Evolutionary conservation across 2,113 vertebrate genomes (phyloP).

Genomic region (Monarcha castaneiventris): DNA sequence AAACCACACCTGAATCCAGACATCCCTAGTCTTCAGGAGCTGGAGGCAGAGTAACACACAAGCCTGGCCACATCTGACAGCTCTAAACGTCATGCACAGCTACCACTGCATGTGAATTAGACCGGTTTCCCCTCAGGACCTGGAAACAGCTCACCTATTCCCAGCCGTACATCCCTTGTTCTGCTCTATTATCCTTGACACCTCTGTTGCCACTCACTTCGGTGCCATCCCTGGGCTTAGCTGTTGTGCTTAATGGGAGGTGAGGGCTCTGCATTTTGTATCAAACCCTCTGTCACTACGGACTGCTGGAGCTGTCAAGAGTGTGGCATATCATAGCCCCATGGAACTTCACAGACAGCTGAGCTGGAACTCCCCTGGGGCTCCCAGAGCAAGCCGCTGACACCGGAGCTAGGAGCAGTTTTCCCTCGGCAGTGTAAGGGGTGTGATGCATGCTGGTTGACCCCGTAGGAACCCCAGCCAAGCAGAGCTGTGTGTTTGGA

Average conservation of each 20-base stretch:
- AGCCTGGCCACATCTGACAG: not conserved
- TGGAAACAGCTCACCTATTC: slow-evolving; percentile 14
- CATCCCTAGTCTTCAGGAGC: not conserved
- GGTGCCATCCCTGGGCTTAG: not conserved
- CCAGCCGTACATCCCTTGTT: not conserved
- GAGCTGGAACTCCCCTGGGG: not conserved
- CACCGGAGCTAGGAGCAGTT: not conserved
- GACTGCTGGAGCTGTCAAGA: slow-evolving; percentile 57
- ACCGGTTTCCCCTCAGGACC: not conserved
- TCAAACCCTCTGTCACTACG: slow-evolving; percentile 44
- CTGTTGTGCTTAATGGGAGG: slow-evolving; percentile 48
- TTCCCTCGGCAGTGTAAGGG: accelerated
- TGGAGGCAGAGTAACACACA: not conserved
- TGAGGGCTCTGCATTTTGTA: slow-evolving; percentile 51
- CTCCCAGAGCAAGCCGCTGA: slow-evolving; percentile 14
- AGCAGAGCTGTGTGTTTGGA: not conserved
- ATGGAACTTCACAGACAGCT: slow-evolving; percentile 37
- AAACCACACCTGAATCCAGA: not conserved
- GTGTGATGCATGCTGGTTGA: not conserved
- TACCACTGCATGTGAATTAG: not conserved
- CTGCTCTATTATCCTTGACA: slow-evolving; percentile 44
- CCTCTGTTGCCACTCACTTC: slow-evolving; percentile 1
- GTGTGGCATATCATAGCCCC: not conserved
- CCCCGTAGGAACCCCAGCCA: not conserved
- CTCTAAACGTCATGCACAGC: not conserved